A percentile compares a stretch with the other conserved stretches of the same genome.
phyloP scores from a whole-genome alignment of 2,113 vertebrate genomes.

The Hoplias malabaricus region DNA sequence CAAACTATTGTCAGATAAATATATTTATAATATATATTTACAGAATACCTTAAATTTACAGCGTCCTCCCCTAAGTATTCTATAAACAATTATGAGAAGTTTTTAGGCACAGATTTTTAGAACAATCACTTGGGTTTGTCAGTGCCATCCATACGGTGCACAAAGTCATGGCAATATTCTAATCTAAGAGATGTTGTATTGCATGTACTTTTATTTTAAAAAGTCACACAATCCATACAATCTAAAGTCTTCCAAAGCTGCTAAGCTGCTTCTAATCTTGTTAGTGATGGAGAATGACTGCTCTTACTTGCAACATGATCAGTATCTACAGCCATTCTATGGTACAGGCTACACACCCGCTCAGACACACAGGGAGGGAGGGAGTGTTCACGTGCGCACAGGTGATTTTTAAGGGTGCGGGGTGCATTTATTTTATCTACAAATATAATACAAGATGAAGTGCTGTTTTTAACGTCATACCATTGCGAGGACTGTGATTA shows the following conservation, averaged over 20 bases:
- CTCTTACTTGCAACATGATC: slow-evolving; percentile 37
- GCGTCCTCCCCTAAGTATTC: slow-evolving; percentile 77
- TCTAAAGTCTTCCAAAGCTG: slow-evolving; percentile 32
- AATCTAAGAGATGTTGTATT: slow-evolving; percentile 37
- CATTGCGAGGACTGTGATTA: neutral
- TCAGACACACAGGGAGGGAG: neutral
- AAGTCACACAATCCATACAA: slow-evolving; percentile 23
- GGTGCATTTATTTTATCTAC: slow-evolving; percentile 69
- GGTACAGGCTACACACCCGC: slow-evolving; percentile 38
- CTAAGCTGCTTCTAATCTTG: slow-evolving; percentile 47
- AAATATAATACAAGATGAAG: slow-evolving; percentile 63
- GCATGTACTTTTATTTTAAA: slow-evolving; percentile 25
- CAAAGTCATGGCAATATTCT: slow-evolving; percentile 31
- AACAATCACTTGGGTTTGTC: slow-evolving; percentile 55
- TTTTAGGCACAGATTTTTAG: slow-evolving; percentile 81
- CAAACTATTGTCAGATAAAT: slow-evolving; percentile 74
- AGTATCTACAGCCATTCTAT: slow-evolving; percentile 52
- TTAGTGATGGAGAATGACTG: slow-evolving; percentile 36
- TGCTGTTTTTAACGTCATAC: slow-evolving; percentile 36
- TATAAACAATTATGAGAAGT: slow-evolving; percentile 89
- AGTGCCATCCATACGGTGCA: slow-evolving; percentile 47
- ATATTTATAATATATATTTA: slow-evolving; percentile 90
- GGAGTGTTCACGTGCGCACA: slow-evolving; percentile 37
- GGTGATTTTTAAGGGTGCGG: slow-evolving; percentile 56
- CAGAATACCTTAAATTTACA: slow-evolving; percentile 95